Conservation (phyloP, 2,888 invertebrate genomes). For the Scrobipalpa atriplicella region DNA sequence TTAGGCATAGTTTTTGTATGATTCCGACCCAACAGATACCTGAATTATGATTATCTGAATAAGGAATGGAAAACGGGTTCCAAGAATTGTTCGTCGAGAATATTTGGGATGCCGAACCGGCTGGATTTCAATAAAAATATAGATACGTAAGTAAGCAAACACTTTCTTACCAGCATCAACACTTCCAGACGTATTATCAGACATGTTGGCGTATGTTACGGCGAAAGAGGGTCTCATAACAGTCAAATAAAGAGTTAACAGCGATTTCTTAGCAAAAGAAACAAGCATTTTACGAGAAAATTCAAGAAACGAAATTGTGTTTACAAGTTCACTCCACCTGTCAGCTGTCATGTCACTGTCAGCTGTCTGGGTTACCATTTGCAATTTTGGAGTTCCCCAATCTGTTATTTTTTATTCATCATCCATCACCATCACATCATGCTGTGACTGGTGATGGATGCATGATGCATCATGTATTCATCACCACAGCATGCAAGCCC, state of each 20-base stretch:
- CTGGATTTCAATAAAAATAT: too few species aligned
- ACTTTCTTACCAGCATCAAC: constrained; percentile 57
- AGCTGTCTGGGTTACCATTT: background rate
- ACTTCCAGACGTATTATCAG: constrained; percentile 48
- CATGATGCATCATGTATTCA: too few species aligned
- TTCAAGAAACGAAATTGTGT: background rate
- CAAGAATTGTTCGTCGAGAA: too few species aligned
- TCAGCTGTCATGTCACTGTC: background rate
- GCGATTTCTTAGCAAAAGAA: constrained; percentile 40
- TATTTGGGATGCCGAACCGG: too few species aligned
- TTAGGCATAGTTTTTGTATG: too few species aligned
- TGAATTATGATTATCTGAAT: too few species aligned
- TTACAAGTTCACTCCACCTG: background rate
- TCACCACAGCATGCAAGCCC: too few species aligned
- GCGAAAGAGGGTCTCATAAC: constrained; percentile 61
- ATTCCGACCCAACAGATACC: too few species aligned
- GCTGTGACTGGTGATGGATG: too few species aligned
- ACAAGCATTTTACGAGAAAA: constrained; percentile 43
- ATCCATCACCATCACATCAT: too few species aligned
- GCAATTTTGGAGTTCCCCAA: background rate
- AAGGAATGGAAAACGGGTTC: too few species aligned
- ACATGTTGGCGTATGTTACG: constrained; percentile 59
- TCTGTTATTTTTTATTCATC: background rate
- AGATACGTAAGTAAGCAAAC: background rate
- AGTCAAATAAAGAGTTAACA: constrained; percentile 59